These are phyloP conservation scores for Drosophila mercatorum DNA, from an alignment of 2,888 invertebrate species.

Conservation along the genomic window DNA sequence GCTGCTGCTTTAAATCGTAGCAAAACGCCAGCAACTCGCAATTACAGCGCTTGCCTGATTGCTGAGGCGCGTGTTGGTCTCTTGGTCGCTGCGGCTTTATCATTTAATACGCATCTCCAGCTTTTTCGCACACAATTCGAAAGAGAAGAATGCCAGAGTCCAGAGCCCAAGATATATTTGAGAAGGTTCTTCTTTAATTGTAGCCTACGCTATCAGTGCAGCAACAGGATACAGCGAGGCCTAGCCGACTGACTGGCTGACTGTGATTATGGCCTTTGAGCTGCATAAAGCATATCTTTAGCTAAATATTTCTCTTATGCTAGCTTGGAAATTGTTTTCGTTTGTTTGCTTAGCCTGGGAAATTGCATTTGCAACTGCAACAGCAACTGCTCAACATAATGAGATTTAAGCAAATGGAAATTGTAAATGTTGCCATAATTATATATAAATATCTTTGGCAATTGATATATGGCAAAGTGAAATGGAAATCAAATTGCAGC, in stretches of 20 bases:
- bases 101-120: conserved; percentile 74
- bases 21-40: conserved; percentile 53
- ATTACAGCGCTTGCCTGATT: conserved; percentile 45
- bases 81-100: conserved; percentile 53
- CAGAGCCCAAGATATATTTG: conserved; percentile 20
- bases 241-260: conserved; percentile 19
- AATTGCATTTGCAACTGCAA: not conserved
- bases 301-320: conserved; percentile 61
- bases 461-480: not conserved
- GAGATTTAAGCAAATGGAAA: not conserved
- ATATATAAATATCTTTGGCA: conserved; percentile 2
- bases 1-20: conserved; percentile 69
- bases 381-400: not conserved
- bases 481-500: conserved; percentile 38
- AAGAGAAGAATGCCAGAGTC: not conserved
- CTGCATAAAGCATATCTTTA: conserved; percentile 67
- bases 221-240: conserved; percentile 56
- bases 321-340: conserved; percentile 50
- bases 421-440: not conserved
- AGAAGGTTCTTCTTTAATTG: conserved; percentile 63
- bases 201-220: conserved; percentile 54
- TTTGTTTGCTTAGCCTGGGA: conserved; percentile 40
- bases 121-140: conserved; percentile 68
- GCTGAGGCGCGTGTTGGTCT: conserved; percentile 54
- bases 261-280: conserved; percentile 64